Base-by-base conservation (phyloP, 1,140 invertebrate species). In the Apocrypta bakeri region DNA sequence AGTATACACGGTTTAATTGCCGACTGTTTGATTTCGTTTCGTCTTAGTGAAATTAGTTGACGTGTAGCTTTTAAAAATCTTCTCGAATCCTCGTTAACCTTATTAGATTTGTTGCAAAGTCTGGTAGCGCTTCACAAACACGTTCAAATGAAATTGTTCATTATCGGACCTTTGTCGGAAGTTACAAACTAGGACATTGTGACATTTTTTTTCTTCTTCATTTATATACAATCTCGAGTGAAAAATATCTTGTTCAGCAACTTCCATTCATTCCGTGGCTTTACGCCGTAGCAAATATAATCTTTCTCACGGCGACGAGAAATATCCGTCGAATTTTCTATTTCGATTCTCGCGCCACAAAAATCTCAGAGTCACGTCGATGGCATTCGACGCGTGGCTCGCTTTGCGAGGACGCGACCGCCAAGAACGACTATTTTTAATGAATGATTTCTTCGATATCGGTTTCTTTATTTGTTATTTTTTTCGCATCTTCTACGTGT, bases 351-450 rank as follows among this genome's bases (percentile, higher is more conserved):
- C 74, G 56, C 6, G 14, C 76, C 24, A 42, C n/a, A 68, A 78
- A 78, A 78, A 78, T 68, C 31, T n/a, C n/a, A 12, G 33, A 40
- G 63, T 78, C 63, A 42, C 33, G 76, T 25, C 61, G 63, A 40
- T 66, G 64, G 76, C 31, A 78, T 78, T 76, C 74, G 74, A 37
- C 25, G 9, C 24, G 40, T 27, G 40, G 72, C 24, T 31, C 3
- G 25, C 21, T 64, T 76, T 24, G 21, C 56, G 74, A 76, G 29
- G 56, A 17, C 56, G 29, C 24, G 42, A 21, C 21, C 56, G 56
- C 3, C n/a, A 17, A 37, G 74, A 25, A n/a, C 74, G 40, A 64
- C 27, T 64, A 76, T 76, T 76, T 63, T 76, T 76, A 74, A 74
- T 74, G 24, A 61, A 74, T 21, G 9, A 73, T 73, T 40, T 73